Evolutionary conservation across 2,888 invertebrate genomes (phyloP).

Genomic region (Drosophila atripex): DNA sequence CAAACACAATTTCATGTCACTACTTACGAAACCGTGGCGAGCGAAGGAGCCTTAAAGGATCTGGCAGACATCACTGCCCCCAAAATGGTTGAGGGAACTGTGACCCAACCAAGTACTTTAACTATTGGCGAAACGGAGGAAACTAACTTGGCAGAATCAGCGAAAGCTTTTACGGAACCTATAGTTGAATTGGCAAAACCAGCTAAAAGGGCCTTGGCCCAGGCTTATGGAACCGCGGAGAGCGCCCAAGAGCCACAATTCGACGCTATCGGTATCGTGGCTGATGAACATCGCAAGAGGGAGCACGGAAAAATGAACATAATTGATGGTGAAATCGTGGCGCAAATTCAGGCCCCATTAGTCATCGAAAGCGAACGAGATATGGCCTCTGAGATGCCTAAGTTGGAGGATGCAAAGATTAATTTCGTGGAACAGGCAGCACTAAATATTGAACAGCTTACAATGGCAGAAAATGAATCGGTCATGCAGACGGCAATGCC

Average conservation of each 20-base stretch:
- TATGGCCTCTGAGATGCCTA: conserved; percentile 34
- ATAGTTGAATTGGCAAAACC: conserved; percentile 86
- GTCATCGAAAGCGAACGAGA: conserved; percentile 88
- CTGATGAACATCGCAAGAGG: conserved; percentile 46
- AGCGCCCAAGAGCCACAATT: conserved; percentile 86
- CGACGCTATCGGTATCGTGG: conserved; percentile 83
- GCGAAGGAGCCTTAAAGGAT: conserved; percentile 50
- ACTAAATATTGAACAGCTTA: conserved; percentile 87
- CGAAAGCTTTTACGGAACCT: conserved; percentile 27
- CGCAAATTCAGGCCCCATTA: conserved; percentile 86
- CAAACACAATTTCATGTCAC: conserved; percentile 86
- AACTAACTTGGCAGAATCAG: conserved; percentile 47
- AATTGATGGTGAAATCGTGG: conserved; percentile 85
- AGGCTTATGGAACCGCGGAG: conserved; percentile 86
- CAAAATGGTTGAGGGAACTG: conserved; percentile 40
- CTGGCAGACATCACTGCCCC: conserved; percentile 18
- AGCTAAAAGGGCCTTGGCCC: conserved; percentile 84
- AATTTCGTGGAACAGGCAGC: conserved; percentile 85
- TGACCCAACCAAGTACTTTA: conserved; percentile 40
- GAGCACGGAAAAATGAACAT: conserved; percentile 86
- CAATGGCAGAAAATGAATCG: conserved; percentile 88
- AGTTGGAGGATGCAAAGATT: conserved; percentile 46
- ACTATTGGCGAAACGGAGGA: conserved; percentile 56
- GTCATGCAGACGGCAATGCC: conserved; percentile 82
- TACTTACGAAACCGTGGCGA: conserved; percentile 85